phyloP scores from a whole-genome alignment of 2,888 invertebrate species.

The Xanthorhoe designata region DNA sequence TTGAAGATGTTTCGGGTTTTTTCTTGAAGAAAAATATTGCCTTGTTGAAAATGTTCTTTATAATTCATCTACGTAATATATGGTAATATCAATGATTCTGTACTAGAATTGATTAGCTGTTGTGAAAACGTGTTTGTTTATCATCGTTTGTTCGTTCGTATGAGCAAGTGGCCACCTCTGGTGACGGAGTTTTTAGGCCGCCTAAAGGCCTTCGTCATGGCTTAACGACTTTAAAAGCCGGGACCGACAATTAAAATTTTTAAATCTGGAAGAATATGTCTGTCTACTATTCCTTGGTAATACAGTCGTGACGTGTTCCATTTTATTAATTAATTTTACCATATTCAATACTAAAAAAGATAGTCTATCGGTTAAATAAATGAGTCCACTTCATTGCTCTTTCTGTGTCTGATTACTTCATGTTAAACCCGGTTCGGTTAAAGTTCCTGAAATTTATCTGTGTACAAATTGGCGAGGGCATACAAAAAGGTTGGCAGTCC shows the following conservation, averaged over 20 bases:
- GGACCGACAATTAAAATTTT: too few species aligned
- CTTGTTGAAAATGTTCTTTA: not conserved
- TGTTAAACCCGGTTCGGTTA: not conserved
- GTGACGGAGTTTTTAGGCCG: too few species aligned
- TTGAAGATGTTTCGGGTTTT: constrained; percentile 14
- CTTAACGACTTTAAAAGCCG: too few species aligned
- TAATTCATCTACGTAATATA: too few species aligned
- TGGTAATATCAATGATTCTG: not conserved
- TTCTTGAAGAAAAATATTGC: constrained; percentile 3
- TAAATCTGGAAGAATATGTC: too few species aligned
- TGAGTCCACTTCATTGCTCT: not conserved
- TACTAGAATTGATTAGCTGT: not conserved
- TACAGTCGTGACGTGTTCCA: too few species aligned
- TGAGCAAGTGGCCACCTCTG: too few species aligned
- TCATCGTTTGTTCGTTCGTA: too few species aligned
- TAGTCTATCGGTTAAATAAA: not conserved
- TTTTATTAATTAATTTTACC: too few species aligned
- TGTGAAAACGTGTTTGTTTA: not conserved
- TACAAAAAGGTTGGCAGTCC: not conserved
- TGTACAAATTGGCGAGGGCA: not conserved
- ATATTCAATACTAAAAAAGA: too few species aligned
- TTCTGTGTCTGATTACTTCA: not conserved
- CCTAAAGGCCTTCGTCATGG: too few species aligned
- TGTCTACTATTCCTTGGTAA: too few species aligned
- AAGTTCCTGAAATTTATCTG: not conserved